Conservation (phyloP, 1,140 invertebrate species). For the Drosophila parvula region DNA sequence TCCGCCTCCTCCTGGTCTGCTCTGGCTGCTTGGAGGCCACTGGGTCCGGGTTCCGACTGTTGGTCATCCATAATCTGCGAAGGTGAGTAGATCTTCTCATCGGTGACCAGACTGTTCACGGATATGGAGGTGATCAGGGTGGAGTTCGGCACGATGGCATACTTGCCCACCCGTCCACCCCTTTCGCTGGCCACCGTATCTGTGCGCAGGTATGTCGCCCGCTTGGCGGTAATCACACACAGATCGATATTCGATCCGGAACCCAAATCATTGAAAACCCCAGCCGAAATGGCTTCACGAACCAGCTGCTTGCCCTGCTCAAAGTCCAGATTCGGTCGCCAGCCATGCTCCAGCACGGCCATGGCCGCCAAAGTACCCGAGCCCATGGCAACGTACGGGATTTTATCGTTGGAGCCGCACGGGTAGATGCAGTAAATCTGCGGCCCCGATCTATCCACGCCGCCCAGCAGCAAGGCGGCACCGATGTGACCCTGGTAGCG, state of each 20-base stretch:
- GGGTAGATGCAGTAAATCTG: slow-evolving; percentile 97
- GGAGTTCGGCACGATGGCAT: slow-evolving; percentile 65
- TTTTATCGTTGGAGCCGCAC: slow-evolving; percentile 95
- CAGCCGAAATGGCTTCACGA: slow-evolving; percentile 95
- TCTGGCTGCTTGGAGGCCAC: slow-evolving; percentile 13
- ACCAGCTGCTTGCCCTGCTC: slow-evolving; percentile 96
- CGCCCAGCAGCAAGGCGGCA: slow-evolving; percentile 97
- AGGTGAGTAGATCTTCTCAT: slow-evolving; percentile 34
- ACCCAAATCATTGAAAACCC: slow-evolving; percentile 98
- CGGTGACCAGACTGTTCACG: slow-evolving; percentile 40
- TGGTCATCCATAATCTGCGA: slow-evolving; percentile 1
- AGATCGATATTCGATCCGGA: slow-evolving; percentile 98
- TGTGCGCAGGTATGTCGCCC: slow-evolving; percentile 91
- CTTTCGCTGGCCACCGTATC: slow-evolving; percentile 94
- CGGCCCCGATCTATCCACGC: slow-evolving; percentile 91
- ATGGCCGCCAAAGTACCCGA: slow-evolving; percentile 98
- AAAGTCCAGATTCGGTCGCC: slow-evolving; percentile 92
- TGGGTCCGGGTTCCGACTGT: slow-evolving; percentile 1
- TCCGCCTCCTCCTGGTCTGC: neutral
- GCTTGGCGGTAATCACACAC: slow-evolving; percentile 94
- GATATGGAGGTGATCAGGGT: slow-evolving; percentile 67
- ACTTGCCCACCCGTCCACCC: slow-evolving; percentile 85
- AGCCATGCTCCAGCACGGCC: slow-evolving; percentile 96
- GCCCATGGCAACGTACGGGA: slow-evolving; percentile 98
- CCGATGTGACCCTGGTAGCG: slow-evolving; percentile 97